Percentiles rank a stretch among this genome's conserved stretches.
Conservation (phyloP, 2,113 vertebrate genomes). For the Chelonoidis abingdonii region DNA sequence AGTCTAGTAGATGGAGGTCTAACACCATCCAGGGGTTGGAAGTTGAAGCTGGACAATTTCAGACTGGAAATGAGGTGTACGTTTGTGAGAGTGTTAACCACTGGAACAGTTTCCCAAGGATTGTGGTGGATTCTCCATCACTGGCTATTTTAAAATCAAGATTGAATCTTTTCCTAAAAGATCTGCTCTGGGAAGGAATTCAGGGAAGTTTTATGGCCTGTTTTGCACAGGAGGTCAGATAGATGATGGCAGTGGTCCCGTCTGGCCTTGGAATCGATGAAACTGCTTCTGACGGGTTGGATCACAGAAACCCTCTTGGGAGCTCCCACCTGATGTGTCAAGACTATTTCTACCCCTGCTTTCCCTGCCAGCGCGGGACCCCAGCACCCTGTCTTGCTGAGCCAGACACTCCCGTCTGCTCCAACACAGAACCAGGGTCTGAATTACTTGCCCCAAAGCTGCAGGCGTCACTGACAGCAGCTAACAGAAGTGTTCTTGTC, state of each 20-base stretch:
- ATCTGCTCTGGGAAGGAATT: background rate
- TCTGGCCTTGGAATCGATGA: background rate
- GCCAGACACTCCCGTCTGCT: too few relatives aligned
- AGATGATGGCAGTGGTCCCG: background rate
- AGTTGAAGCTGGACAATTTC: background rate
- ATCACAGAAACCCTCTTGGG: too few relatives aligned
- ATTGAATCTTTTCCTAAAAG: background rate
- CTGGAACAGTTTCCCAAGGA: background rate
- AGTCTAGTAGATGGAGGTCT: background rate
- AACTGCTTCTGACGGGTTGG: too few relatives aligned
- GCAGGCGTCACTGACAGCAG: too few relatives aligned
- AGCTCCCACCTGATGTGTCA: too few relatives aligned
- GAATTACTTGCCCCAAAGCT: too few relatives aligned
- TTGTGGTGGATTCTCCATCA: background rate
- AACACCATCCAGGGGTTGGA: background rate
- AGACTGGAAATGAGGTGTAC: background rate
- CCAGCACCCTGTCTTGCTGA: too few relatives aligned
- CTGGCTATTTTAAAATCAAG: background rate
- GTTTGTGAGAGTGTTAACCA: background rate
- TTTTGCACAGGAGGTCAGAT: background rate
- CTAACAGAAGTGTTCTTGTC: too few relatives aligned
- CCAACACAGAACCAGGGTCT: too few relatives aligned
- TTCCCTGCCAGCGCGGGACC: too few relatives aligned
- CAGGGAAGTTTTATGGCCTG: background rate
- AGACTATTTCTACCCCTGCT: too few relatives aligned